phyloP scores from a whole-genome alignment of 2,113 vertebrate genomes.

The Apteryx owenii region DNA sequence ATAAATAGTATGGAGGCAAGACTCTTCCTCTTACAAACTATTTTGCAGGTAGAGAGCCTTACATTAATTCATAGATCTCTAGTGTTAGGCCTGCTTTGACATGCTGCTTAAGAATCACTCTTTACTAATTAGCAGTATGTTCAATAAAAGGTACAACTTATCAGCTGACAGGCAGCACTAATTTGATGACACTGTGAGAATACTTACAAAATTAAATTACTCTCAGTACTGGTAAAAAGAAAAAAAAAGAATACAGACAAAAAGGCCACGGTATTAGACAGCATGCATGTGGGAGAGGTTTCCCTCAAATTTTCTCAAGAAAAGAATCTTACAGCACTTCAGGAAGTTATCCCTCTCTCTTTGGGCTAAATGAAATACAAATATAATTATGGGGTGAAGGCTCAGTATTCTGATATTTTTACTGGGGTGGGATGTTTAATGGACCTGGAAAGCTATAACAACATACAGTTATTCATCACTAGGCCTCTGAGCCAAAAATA shows the following conservation, averaged over 20 bases:
- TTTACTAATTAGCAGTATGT: background rate
- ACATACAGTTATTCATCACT: conserved; percentile 4
- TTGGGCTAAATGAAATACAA: background rate
- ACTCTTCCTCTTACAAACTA: background rate
- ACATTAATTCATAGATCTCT: background rate
- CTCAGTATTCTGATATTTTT: conserved; percentile 27
- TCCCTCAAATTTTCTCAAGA: background rate
- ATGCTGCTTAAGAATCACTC: background rate
- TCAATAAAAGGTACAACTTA: conserved; percentile 17
- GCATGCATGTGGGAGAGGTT: background rate
- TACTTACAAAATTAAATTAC: background rate
- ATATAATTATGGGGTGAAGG: background rate
- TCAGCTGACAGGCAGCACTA: background rate
- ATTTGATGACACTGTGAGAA: background rate
- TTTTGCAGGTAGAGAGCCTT: background rate
- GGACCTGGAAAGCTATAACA: conserved; percentile 25
- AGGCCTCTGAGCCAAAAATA: conserved; percentile 18
- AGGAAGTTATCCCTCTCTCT: background rate
- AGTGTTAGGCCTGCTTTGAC: conserved; percentile 1
- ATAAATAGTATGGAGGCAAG: background rate
- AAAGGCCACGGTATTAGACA: background rate
- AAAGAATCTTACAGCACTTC: background rate
- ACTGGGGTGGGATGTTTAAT: background rate
- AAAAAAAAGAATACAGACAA: background rate
- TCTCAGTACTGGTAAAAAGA: background rate